Evolutionary conservation across 2,797 vertebrate genomes (phyloP).

Genomic region (Hoplostethus atlanticus): DNA sequence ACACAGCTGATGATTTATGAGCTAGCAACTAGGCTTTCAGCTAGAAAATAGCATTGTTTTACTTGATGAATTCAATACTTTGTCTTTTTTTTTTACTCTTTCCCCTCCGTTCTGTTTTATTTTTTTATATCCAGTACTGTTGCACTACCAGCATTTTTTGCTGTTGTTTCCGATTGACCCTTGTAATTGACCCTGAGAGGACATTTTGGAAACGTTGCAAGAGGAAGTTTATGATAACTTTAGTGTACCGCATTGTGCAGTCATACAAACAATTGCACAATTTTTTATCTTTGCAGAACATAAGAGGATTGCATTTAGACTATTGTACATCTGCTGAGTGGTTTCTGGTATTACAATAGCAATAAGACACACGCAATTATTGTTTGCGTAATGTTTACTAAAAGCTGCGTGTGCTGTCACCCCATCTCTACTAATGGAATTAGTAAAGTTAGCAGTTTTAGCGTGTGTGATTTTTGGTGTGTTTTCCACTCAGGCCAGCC

Average conservation of each 20-base stretch:
- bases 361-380: constrained; percentile 34
- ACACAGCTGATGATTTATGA: constrained; percentile 76
- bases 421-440: constrained; percentile 39
- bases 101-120: not conserved
- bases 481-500: constrained; percentile 8
- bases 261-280: constrained; percentile 21
- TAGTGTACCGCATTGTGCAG: constrained; percentile 7
- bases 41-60: constrained; percentile 70
- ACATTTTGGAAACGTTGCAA: constrained; percentile 25
- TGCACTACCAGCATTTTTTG: constrained; percentile 18
- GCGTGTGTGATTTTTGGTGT: constrained; percentile 7
- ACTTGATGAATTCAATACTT: constrained; percentile 55
- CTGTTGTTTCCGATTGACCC: constrained; percentile 26
- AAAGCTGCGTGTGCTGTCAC: constrained; percentile 27
- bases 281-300: constrained; percentile 15
- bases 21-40: constrained; percentile 64
- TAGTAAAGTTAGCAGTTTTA: constrained; percentile 16
- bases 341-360: constrained; percentile 31
- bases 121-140: constrained; percentile 1
- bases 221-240: not conserved
- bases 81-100: constrained; percentile 11
- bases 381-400: constrained; percentile 35
- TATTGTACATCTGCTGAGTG: not conserved
- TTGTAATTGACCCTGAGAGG: constrained; percentile 9
- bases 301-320: not conserved